Conservation (phyloP, 2,888 invertebrate genomes). For the Megamerina dolium region DNA sequence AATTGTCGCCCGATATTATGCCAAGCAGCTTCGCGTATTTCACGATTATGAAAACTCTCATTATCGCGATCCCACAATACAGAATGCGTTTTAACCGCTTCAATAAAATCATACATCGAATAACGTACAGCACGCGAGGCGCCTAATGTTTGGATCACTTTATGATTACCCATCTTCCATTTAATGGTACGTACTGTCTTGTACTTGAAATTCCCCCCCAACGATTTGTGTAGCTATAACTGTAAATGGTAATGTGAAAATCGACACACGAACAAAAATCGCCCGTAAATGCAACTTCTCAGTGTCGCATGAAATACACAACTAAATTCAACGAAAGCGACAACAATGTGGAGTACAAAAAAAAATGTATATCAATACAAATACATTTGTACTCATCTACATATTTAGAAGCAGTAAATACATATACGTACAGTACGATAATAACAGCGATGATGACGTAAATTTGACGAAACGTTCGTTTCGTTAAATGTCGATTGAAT, state of each 20-base stretch:
- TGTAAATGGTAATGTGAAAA: neutral
- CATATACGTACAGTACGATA: too few species aligned
- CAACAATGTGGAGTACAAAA: too few species aligned
- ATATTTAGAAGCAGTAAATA: too few species aligned
- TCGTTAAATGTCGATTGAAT: too few species aligned
- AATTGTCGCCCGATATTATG: slow-evolving; percentile 27
- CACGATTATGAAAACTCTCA: slow-evolving; percentile 30
- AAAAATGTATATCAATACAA: too few species aligned
- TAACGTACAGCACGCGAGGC: slow-evolving; percentile 21
- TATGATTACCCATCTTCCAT: slow-evolving; percentile 30
- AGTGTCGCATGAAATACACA: neutral
- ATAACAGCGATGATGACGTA: too few species aligned
- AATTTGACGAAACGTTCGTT: too few species aligned
- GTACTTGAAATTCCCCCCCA: too few species aligned
- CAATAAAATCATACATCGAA: slow-evolving; percentile 34
- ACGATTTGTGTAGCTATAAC: too few species aligned
- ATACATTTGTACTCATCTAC: too few species aligned
- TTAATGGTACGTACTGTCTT: too few species aligned
- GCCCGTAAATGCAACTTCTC: neutral
- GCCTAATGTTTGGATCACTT: slow-evolving; percentile 27
- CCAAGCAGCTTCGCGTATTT: slow-evolving; percentile 31
- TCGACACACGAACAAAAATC: neutral
- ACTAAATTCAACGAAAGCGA: slow-evolving; percentile 4
- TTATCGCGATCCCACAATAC: slow-evolving; percentile 32
- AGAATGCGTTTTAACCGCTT: slow-evolving; percentile 24